Conservation (phyloP, 2,888 invertebrate species). For the Drosophila quasianomalipes region DNA sequence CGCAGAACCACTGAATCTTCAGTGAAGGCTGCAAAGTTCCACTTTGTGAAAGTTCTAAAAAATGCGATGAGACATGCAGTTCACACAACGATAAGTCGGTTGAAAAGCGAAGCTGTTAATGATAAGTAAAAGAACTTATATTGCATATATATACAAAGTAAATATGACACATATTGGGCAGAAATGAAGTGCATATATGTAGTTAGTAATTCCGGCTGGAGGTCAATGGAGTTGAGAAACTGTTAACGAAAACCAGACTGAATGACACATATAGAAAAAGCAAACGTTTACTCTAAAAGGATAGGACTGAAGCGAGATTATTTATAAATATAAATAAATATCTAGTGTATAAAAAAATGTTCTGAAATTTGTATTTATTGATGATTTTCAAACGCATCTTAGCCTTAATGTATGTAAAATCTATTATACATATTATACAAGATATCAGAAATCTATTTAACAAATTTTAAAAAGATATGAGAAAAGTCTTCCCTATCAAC, state of each 20-base stretch:
- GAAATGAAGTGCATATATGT: constrained; percentile 8
- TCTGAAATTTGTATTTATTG: not conserved
- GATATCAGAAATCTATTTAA: not conserved
- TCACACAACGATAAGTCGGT: constrained; percentile 45
- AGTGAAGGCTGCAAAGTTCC: constrained; percentile 9
- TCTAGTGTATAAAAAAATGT: too few species aligned
- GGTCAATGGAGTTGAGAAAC: constrained; percentile 38
- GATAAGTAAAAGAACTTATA: constrained; percentile 23
- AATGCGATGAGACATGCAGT: constrained; percentile 37
- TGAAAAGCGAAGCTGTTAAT: constrained; percentile 2
- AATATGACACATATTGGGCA: constrained; percentile 34
- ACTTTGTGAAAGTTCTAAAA: constrained; percentile 69
- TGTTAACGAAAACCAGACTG: not conserved
- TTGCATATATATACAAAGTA: not conserved
- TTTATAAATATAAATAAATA: not conserved
- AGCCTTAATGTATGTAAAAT: not conserved
- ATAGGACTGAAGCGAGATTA: not conserved
- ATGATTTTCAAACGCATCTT: not conserved
- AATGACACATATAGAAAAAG: not conserved
- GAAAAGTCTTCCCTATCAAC: not conserved
- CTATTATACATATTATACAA: not conserved
- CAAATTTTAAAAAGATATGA: not conserved
- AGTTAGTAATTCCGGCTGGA: constrained; percentile 17
- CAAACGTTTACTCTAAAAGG: not conserved
- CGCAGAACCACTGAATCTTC: constrained; percentile 53